These are phyloP conservation scores for Penaeus japonicus DNA, from an alignment of 1,140 invertebrate genomes.

Conservation along the genomic window DNA sequence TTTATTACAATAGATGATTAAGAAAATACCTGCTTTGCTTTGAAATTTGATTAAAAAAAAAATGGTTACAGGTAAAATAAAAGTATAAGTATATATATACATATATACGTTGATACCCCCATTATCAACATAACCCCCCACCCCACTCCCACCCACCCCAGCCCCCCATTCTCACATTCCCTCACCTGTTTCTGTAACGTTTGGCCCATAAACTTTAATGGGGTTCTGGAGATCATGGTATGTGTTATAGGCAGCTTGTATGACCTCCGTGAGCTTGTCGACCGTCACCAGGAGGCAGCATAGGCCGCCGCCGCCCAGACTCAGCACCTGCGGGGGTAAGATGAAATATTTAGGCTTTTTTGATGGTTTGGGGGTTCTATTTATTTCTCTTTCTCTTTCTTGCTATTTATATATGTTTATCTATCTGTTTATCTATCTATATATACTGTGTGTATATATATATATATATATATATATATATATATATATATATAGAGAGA, in stretches of 20 bases:
- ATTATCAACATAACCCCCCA: too few species aligned
- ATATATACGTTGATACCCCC: not conserved
- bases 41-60: too few species aligned
- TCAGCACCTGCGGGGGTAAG: not conserved
- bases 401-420: too few species aligned
- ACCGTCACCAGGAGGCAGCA: slow-evolving; percentile 26
- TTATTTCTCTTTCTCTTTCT: too few species aligned
- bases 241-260: slow-evolving; percentile 41
- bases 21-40: too few species aligned
- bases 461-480: not conserved
- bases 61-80: not conserved
- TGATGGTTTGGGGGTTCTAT: not conserved
- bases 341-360: not conserved
- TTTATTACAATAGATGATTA: too few species aligned
- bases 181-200: slow-evolving; percentile 6
- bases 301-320: not conserved
- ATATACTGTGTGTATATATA: not conserved
- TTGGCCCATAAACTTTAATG: slow-evolving; percentile 21
- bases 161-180: not conserved
- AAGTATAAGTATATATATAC: not conserved
- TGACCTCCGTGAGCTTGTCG: not conserved
- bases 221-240: slow-evolving; percentile 43
- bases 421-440: too few species aligned
- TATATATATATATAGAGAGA: too few species aligned
- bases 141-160: too few species aligned